Conservation (phyloP, 2,113 vertebrate genomes). For the Cryptoleucopteryx plumbea region DNA sequence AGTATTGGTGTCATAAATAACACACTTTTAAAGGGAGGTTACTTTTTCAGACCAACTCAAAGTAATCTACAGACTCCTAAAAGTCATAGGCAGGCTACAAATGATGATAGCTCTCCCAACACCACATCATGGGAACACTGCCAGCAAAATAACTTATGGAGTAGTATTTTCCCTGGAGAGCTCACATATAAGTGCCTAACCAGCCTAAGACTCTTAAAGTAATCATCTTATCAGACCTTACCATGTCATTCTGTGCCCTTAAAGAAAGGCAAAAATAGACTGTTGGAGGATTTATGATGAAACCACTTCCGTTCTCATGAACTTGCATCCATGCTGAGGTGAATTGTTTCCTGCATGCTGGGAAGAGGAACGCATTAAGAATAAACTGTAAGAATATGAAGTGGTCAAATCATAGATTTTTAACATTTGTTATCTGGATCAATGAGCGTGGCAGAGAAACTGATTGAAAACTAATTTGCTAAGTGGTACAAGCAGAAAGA, state of each 20-base stretch:
- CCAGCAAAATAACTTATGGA: not conserved
- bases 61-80: not conserved
- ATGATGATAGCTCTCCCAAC: not conserved
- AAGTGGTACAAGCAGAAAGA: not conserved
- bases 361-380: not conserved
- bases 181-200: not conserved
- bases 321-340: not conserved
- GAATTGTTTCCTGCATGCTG: not conserved
- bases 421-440: not conserved
- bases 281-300: not conserved
- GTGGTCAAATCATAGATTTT: not conserved
- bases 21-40: not conserved
- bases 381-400: not conserved
- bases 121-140: not conserved
- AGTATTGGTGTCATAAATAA: not conserved
- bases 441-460: not conserved
- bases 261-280: not conserved
- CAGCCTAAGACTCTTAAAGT: not conserved
- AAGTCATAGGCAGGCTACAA: not conserved
- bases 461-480: not conserved
- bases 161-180: not conserved
- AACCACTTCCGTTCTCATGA: not conserved
- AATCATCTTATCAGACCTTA: not conserved
- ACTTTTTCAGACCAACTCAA: not conserved
- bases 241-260: not conserved